Base-by-base conservation (phyloP, 2,113 vertebrate genomes). In the Nanorana parkeri region DNA sequence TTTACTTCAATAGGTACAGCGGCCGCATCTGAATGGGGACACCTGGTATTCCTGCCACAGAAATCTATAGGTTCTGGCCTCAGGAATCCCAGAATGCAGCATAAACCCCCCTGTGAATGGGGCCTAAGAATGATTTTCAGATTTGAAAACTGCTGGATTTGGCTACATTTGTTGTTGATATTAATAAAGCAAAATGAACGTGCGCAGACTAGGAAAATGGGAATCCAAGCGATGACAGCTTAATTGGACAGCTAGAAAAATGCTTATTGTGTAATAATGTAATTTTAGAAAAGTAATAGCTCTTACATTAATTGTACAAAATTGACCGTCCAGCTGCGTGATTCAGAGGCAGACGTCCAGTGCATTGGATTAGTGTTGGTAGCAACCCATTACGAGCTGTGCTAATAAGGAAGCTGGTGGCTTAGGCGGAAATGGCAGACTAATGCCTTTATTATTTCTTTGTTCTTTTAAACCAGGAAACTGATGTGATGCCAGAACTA, bases 341-440 rank as follows among this genome's bases (percentile, higher is more conserved):
- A 21, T 63, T 26, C 60, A 41, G 54, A 60, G 28, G 72, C 72
- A 75, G 72, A 74, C 58, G 28, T 73, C 69, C 56, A 29, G 51
- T 41, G 55, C 32, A 16, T 32, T 61, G 54, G 72, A 61, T 61
- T 75, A 75, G 60, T 63, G 60, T 63, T 63, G n/a, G 60, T 26
- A 63, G 72, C 54, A 75, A 23, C 36, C 54, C 32, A 61, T 75
- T 75, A 75, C 41, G 29, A 75, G 17, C 41, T 75, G 60, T 63
- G 32, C 58, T 75, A 75, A 75, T 75, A 75, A 61, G 72, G 72
- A 75, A 75, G 72, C 6, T 60, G 55, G 5, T 61, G 55, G 11
- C 72, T 23, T 61, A 61, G 41, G 58, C 41, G 56, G 56, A 75
- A 60, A 75, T 75, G 26, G 20, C 5, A 60, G 72, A 41, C 19